Conservation (phyloP, 2,888 invertebrate species). For the Drosophila ustulata region DNA sequence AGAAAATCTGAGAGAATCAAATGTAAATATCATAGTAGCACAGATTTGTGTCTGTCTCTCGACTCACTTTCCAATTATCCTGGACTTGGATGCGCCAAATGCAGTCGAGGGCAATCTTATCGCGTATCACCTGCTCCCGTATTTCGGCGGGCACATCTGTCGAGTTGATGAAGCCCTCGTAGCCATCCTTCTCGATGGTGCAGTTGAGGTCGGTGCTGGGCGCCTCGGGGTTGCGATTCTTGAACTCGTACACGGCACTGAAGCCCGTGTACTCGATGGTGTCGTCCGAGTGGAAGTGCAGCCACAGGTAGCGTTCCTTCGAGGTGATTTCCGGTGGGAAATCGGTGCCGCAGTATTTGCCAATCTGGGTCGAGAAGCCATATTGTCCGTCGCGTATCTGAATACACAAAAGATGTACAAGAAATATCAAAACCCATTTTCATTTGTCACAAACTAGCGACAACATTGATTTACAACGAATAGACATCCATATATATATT, state of each 20-base stretch:
- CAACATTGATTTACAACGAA: constrained; percentile 12
- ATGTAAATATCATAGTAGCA: not conserved
- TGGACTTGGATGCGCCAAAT: constrained; percentile 90
- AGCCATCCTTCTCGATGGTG: constrained; percentile 86
- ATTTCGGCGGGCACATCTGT: constrained; percentile 87
- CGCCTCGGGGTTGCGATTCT: constrained; percentile 86
- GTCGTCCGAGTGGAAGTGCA: constrained; percentile 92
- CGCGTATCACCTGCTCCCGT: constrained; percentile 86
- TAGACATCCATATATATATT: not conserved
- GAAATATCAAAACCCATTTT: too few species aligned
- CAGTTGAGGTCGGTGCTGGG: constrained; percentile 86
- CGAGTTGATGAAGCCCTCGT: constrained; percentile 87
- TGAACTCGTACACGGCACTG: constrained; percentile 90
- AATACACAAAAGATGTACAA: not conserved
- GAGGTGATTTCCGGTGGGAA: constrained; percentile 91
- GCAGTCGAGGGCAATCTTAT: constrained; percentile 89
- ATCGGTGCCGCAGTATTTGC: constrained; percentile 90
- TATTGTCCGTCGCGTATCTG: constrained; percentile 92
- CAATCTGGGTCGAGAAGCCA: constrained; percentile 89
- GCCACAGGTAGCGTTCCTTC: constrained; percentile 90
- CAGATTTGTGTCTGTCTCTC: not conserved
- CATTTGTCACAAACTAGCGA: not conserved
- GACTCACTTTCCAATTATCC: constrained; percentile 88
- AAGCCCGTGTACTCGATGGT: constrained; percentile 93
- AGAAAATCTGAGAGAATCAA: constrained; percentile 87